Base-by-base conservation (phyloP, 2,888 invertebrate genomes). In the Euplagia quadripunctaria region DNA sequence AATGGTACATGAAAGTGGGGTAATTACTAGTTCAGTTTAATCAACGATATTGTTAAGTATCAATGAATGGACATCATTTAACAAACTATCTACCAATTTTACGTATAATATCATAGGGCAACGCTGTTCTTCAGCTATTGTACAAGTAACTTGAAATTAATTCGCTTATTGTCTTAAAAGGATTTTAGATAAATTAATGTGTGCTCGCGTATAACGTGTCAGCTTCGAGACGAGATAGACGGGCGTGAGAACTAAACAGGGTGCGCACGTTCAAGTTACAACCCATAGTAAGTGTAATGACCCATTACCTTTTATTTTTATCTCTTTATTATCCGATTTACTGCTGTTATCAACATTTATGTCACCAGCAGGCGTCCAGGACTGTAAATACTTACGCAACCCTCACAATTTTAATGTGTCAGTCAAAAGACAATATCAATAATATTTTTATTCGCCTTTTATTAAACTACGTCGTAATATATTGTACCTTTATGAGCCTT, bases 221-320 rank as follows among this genome's bases (percentile, higher is more conserved):
- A 85, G 85, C 85, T 82, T 82, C 86, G 84, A 87, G 87, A 87
- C 90, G 87, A 88, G 89, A 58, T 5, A 58, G 7, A 31, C 14
- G 51, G 55, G 71, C 91, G 91, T 94, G 93, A 90, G 93, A 94
- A 93, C 86, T 88, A 90, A 90, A 91, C 93, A 93, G 92, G 91
- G 87, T 90, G 92, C 81, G 87, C 83, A 83, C 86, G 78, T 80
- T 82, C 79, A 85, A 88, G 88, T 86, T 86, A 85, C 87, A 86
- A 81, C 84, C 88, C 87, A 89, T 87, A 89, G 88, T 88, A 82
- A 86, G 83, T 79, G 83, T 91, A 92, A 92, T 91, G 89, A 90
- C 88, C 91, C 88, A 90, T 91, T 91, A 88, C 86, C 87, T 90
- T 92, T 90, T 90, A 89, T 88, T 90, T 89, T 89, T 86, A 89